A percentile compares a stretch with the other conserved stretches of the same genome.
Evolutionary conservation across 1,140 invertebrate genomes (phyloP).

Genomic region (Plutomurus gul): DNA sequence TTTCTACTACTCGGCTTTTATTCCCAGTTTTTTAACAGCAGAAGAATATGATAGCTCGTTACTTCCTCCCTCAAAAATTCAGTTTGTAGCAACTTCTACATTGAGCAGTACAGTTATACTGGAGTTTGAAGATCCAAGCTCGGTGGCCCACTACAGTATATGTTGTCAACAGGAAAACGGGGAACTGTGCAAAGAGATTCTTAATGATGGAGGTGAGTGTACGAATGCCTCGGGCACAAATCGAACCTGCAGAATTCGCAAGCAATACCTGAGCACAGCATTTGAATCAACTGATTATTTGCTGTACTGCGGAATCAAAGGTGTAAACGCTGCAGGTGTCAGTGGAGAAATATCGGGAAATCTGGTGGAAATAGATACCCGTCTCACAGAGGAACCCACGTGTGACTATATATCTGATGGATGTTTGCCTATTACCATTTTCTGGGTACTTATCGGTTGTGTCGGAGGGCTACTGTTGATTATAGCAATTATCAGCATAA

Average conservation of each 20-base stretch:
- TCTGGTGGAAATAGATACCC: neutral
- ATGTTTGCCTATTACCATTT: conserved; percentile 37
- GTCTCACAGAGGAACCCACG: neutral
- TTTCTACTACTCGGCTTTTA: neutral
- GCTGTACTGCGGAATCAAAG: no score
- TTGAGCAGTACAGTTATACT: neutral
- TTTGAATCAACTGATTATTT: no score
- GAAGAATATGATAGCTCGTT: neutral
- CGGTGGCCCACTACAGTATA: conserved; percentile 29
- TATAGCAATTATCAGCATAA: conserved; percentile 20
- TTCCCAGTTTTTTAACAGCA: conserved; percentile 39
- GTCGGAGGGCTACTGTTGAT: conserved; percentile 10
- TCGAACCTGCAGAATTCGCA: conserved; percentile 2
- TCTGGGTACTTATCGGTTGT: conserved; percentile 46
- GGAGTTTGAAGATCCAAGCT: conserved; percentile 23
- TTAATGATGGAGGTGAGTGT: neutral
- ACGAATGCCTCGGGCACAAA: neutral
- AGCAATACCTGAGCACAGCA: no score
- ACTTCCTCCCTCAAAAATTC: conserved; percentile 42
- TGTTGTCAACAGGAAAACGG: conserved; percentile 23
- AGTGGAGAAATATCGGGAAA: conserved; percentile 32
- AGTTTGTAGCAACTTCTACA: neutral
- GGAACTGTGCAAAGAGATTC: neutral
- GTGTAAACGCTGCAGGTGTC: no score
- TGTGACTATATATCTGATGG: conserved; percentile 35